Conservation (phyloP, 2,113 vertebrate genomes). For the Cebidichthys violaceus region DNA sequence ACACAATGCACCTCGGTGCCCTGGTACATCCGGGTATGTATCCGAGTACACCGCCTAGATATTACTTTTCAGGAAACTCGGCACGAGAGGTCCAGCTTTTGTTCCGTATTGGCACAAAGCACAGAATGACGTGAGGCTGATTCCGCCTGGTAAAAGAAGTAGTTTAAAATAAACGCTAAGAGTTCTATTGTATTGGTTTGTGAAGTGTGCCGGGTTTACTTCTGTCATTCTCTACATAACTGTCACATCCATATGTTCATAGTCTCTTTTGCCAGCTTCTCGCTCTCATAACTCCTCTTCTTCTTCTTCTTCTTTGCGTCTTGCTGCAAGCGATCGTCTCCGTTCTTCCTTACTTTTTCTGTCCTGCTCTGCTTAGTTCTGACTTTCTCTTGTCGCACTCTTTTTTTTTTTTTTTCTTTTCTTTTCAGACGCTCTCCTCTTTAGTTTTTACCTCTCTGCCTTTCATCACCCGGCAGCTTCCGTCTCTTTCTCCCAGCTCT, state of each 20-base stretch:
- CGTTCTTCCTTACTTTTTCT: conserved; percentile 13
- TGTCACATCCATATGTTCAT: conserved; percentile 36
- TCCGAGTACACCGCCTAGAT: background rate
- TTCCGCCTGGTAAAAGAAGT: conserved; percentile 21
- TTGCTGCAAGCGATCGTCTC: conserved; percentile 7
- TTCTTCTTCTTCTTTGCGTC: conserved; percentile 41
- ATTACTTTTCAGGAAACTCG: conserved; percentile 23
- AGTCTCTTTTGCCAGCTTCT: conserved; percentile 1
- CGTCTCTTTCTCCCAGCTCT: conserved; percentile 27
- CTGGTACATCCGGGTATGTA: too few species aligned
- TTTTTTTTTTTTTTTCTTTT: background rate
- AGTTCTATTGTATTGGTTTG: conserved; percentile 21
- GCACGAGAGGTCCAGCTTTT: conserved; percentile 1
- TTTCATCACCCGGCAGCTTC: conserved; percentile 41
- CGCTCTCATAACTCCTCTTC: conserved; percentile 18
- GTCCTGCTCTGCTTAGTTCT: conserved; percentile 25
- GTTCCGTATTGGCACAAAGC: conserved; percentile 24
- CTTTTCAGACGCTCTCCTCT: conserved; percentile 28
- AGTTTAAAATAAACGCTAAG: conserved; percentile 40
- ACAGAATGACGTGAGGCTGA: conserved; percentile 14
- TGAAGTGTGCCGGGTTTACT: conserved; percentile 31
- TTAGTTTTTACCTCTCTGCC: conserved; percentile 44
- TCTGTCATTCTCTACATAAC: conserved; percentile 23
- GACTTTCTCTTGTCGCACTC: conserved; percentile 14
- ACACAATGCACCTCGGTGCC: background rate